These are phyloP conservation scores for Pachydiplax longipennis DNA, from an alignment of 2,888 invertebrate genomes.

Conservation along the genomic window DNA sequence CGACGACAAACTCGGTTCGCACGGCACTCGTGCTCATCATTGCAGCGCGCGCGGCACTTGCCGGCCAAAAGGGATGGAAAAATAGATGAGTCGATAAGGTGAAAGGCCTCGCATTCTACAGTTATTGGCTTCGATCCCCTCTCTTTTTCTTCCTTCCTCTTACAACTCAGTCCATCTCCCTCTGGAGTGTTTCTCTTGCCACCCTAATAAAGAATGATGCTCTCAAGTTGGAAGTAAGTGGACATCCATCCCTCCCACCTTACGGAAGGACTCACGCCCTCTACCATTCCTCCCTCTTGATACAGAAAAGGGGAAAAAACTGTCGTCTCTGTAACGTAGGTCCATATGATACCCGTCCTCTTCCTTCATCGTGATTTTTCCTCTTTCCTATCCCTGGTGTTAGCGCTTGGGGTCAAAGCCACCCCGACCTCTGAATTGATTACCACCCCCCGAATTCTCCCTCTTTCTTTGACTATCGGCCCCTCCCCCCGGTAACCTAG, in stretches of 20 bases:
- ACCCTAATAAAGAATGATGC: background rate
- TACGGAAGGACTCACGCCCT: background rate
- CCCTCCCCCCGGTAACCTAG: background rate
- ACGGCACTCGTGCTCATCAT: background rate
- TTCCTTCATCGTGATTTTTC: constrained; percentile 1
- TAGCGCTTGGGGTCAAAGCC: background rate
- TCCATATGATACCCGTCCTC: background rate
- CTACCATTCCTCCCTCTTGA: background rate
- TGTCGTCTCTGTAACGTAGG: background rate
- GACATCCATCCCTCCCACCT: background rate
- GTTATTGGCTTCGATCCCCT: background rate
- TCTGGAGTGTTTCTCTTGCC: background rate
- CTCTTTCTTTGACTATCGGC: background rate
- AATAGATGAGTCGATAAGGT: constrained; percentile 17
- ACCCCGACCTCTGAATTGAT: constrained; percentile 1
- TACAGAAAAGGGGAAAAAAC: background rate
- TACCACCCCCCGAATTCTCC: constrained; percentile 1
- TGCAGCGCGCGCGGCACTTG: background rate
- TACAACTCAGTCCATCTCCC: background rate
- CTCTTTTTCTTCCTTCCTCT: background rate
- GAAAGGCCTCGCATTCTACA: background rate
- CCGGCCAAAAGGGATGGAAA: background rate
- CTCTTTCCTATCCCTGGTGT: background rate
- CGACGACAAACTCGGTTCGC: background rate
- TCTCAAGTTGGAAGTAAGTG: background rate